phyloP scores from a whole-genome alignment of 2,888 invertebrate species.

The Prosapia bicincta region DNA sequence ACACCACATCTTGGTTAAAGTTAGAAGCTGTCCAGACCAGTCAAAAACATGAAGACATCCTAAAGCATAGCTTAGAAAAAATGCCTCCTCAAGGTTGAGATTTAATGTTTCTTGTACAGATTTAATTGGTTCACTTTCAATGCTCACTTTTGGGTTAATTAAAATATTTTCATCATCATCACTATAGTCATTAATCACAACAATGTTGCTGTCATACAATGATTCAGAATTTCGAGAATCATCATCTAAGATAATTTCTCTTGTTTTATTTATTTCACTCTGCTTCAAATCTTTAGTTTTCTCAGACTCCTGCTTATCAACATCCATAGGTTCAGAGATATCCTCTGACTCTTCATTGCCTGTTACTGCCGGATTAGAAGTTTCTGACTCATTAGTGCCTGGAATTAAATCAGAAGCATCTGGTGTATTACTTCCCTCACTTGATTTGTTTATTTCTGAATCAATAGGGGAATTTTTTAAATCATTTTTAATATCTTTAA shows the following conservation, averaged over 20 bases:
- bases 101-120: conserved; percentile 60
- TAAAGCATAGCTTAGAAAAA: conserved; percentile 64
- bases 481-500: conserved; percentile 44
- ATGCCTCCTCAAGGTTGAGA: conserved; percentile 73
- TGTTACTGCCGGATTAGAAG: neutral
- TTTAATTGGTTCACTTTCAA: conserved; percentile 55
- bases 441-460: conserved; percentile 21
- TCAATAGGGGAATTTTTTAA: conserved; percentile 37
- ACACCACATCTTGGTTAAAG: conserved; percentile 54
- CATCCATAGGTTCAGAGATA: neutral
- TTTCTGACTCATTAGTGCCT: neutral
- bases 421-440: neutral
- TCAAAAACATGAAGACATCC: conserved; percentile 62
- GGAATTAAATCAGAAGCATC: neutral
- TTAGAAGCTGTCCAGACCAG: conserved; percentile 51
- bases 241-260: neutral
- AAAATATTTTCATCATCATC: conserved; percentile 61
- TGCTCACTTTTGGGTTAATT: conserved; percentile 47
- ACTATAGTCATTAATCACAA: conserved; percentile 64
- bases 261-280: no score
- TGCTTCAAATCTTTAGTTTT: neutral
- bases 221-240: conserved; percentile 28
- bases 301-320: neutral
- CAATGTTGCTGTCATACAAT: conserved; percentile 47
- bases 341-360: neutral